Percentiles rank a stretch among this genome's conserved stretches.
phyloP scores from a whole-genome alignment of 2,888 invertebrate species.

The Metalampra italica region DNA sequence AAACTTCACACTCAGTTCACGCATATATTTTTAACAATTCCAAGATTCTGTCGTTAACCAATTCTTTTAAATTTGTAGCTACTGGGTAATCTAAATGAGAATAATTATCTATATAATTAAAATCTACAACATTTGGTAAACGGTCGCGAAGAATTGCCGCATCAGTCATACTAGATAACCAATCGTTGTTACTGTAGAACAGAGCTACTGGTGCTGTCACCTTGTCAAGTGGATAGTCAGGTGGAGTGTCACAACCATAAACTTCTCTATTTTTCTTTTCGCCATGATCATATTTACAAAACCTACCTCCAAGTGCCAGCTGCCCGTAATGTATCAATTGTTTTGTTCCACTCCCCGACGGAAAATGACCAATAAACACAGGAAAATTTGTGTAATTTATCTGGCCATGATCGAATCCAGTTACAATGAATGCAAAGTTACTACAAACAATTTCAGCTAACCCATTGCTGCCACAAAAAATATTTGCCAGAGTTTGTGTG shows the following conservation, averaged over 20 bases:
- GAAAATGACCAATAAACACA: conserved; percentile 9
- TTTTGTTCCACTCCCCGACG: conserved; percentile 55
- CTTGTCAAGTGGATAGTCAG: background rate
- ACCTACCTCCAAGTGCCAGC: conserved; percentile 8
- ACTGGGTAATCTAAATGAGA: conserved; percentile 31
- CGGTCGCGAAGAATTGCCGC: background rate
- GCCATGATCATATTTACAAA: conserved; percentile 13
- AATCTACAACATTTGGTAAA: conserved; percentile 13
- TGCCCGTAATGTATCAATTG: conserved; percentile 37
- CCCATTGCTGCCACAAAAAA: background rate
- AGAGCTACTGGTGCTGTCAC: conserved; percentile 12
- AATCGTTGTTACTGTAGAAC: conserved; percentile 18
- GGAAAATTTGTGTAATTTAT: conserved; percentile 12
- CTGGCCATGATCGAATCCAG: conserved; percentile 10
- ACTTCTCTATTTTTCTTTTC: conserved; percentile 4
- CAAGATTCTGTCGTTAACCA: background rate
- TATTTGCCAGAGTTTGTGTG: background rate
- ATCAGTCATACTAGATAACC: conserved; percentile 4
- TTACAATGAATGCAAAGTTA: background rate
- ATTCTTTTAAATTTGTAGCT: conserved; percentile 19
- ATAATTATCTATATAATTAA: conserved; percentile 23
- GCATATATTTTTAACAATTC: too few relatives aligned
- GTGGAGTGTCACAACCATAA: conserved; percentile 1
- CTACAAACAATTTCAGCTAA: conserved; percentile 6
- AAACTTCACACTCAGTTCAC: too few relatives aligned